Conservation (phyloP, 2,888 invertebrate genomes). For the Neria commutata region DNA sequence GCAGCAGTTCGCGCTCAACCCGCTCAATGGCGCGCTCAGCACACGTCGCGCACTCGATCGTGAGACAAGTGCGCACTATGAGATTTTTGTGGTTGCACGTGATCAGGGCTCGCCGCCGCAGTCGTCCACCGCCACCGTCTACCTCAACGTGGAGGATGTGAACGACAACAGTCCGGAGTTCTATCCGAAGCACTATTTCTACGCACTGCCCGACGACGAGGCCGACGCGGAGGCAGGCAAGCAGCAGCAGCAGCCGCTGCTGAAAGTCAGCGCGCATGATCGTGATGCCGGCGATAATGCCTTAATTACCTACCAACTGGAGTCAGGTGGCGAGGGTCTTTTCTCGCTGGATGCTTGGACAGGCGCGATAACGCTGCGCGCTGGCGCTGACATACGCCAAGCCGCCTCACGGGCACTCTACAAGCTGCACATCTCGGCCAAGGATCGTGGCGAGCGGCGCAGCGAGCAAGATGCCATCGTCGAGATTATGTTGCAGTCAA, state of each 20-base stretch:
- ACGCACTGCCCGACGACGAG: constrained; percentile 69
- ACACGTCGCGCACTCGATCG: constrained; percentile 80
- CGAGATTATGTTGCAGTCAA: constrained; percentile 77
- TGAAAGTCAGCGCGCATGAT: constrained; percentile 83
- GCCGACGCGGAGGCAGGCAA: constrained; percentile 7
- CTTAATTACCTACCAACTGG: constrained; percentile 76
- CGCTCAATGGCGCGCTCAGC: constrained; percentile 83
- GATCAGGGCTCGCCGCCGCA: constrained; percentile 92
- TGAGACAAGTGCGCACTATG: constrained; percentile 78
- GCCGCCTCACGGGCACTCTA: constrained; percentile 71
- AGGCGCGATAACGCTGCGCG: constrained; percentile 75
- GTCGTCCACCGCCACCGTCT: constrained; percentile 87
- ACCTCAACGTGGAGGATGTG: constrained; percentile 79
- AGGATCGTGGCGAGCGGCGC: constrained; percentile 78
- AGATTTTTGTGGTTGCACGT: constrained; percentile 83
- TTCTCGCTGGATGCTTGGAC: constrained; percentile 81
- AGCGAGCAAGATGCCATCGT: constrained; percentile 78
- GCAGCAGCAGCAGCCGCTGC: constrained; percentile 57
- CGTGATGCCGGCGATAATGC: constrained; percentile 89
- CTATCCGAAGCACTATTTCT: constrained; percentile 87
- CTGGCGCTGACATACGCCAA: constrained; percentile 35
- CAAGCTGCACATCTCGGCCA: constrained; percentile 77
- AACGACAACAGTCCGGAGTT: constrained; percentile 94
- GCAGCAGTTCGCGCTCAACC: constrained; percentile 82
- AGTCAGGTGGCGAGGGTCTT: constrained; percentile 78